A percentile compares a stretch with the other conserved stretches of the same genome.
Conservation (phyloP, 2,888 invertebrate genomes). For the Lasioglossum pauxillum region DNA sequence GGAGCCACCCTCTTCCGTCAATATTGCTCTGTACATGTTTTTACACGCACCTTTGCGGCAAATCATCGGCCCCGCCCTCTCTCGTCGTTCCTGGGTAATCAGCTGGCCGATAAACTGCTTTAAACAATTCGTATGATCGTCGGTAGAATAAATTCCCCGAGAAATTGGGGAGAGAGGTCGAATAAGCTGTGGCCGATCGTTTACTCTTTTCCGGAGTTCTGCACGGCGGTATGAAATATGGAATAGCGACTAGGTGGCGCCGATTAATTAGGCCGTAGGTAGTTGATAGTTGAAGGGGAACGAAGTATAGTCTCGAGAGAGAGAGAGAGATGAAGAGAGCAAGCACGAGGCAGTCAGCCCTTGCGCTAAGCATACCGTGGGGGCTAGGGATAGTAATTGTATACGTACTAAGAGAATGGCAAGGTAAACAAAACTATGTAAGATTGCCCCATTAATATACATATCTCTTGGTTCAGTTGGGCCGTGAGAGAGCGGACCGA, state of each 20-base stretch:
- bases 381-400: slow-evolving; percentile 82
- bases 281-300: slow-evolving; percentile 43
- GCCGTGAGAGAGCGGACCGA: slow-evolving; percentile 72
- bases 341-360: slow-evolving; percentile 60
- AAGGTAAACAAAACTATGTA: slow-evolving; percentile 85
- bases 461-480: slow-evolving; percentile 84
- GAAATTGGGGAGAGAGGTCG: not conserved
- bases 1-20: slow-evolving; percentile 41
- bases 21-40: slow-evolving; percentile 52
- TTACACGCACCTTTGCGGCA: slow-evolving; percentile 31
- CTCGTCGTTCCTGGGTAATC: not conserved
- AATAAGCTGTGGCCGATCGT: not conserved
- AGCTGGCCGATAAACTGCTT: not conserved
- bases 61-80: slow-evolving; percentile 22
- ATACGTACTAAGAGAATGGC: slow-evolving; percentile 83
- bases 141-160: not conserved
- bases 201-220: not conserved
- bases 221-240: not conserved
- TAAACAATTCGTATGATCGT: not conserved
- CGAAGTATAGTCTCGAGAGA: not conserved
- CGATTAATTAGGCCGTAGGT: slow-evolving; percentile 36
- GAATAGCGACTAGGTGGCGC: slow-evolving; percentile 5
- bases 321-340: slow-evolving; percentile 18
- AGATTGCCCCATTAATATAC: slow-evolving; percentile 85
- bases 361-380: slow-evolving; percentile 62